Base-by-base conservation (phyloP, 2,113 vertebrate genomes). In the Nibea albiflora region DNA sequence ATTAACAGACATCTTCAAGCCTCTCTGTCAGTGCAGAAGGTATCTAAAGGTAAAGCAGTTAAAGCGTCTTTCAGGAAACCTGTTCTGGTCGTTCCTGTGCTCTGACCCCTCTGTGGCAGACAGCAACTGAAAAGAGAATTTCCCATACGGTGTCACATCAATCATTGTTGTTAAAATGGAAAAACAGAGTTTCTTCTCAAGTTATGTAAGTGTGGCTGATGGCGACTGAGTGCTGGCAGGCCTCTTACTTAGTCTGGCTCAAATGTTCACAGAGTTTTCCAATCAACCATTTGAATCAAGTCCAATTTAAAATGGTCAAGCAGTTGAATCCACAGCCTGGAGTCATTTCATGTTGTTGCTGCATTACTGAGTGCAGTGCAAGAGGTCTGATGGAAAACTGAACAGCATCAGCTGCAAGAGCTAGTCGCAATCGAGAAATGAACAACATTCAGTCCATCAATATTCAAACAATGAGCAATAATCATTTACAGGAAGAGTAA, bases 301-400 rank as follows among this genome's bases (percentile, higher is more conserved):
- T 46, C 72, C 52, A 65, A 56, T 83, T 39, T 69, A 58, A 73
- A 69, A 60, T 58, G 46, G 67, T 58, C 58, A 71, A 28, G 57
- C 56, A 22, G 2, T 35, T 60, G 57, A 35, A 31, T 46, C 5
- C 28, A 52, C 58, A 52, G 26, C 49, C 39, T 56, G 57, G 49
- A 52, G n/a, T 53, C n/a, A 69, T 63, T 78, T 64, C 26, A 63
- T 49, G 22, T 35, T 56, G 24, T 62, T 78, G 19, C 31, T 17
- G 9, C 22, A 57, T 47, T 56, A 74, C 22, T n/a, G 6, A 58
- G 24, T 10, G 52, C 20, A 11, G 8, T 24, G 28, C 50, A 53
- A 2, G 26, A 57, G 35, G 28, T 47, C 58, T 52, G 47, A 52
- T 53, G 28, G 28, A 16, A 19, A 5, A 62, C 26, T 35, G 17